Percentiles rank a stretch among this genome's conserved stretches.
These are phyloP conservation scores for Anolis sagrei DNA, from an alignment of 2,113 vertebrate species.

Conservation along the genomic window DNA sequence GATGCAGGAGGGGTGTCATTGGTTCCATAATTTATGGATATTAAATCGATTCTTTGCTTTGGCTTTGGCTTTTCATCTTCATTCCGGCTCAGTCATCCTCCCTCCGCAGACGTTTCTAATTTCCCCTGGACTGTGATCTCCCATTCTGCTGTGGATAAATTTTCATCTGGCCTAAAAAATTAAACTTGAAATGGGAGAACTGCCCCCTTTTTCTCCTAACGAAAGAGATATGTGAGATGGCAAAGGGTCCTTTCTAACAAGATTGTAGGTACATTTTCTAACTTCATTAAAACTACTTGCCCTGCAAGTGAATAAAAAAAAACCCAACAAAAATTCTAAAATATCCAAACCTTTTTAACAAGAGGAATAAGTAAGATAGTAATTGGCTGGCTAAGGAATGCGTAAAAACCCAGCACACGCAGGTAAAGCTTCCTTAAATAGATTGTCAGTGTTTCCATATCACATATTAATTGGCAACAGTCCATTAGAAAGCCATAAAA, in stretches of 20 bases:
- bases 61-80: neutral
- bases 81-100: neutral
- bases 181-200: conserved; percentile 9
- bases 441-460: conserved; percentile 28
- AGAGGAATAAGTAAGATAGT: conserved; percentile 28
- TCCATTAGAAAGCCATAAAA: conserved; percentile 28
- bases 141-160: neutral
- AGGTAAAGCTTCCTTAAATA: conserved; percentile 20
- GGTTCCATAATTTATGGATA: neutral
- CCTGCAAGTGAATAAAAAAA: neutral
- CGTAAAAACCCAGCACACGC: conserved; percentile 15
- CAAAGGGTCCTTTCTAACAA: conserved; percentile 15
- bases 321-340: neutral
- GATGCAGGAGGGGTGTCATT: neutral
- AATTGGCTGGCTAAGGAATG: conserved; percentile 30
- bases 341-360: conserved; percentile 9
- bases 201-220: neutral
- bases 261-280: conserved; percentile 13
- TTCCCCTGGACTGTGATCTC: neutral
- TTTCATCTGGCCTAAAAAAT: conserved; percentile 13
- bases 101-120: neutral
- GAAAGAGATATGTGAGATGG: neutral
- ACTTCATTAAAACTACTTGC: conserved; percentile 26
- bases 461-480: conserved; percentile 28
- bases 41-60: neutral